Evolutionary conservation across 2,888 invertebrate species (phyloP).

Genomic region (Agapetus fuscipes): DNA sequence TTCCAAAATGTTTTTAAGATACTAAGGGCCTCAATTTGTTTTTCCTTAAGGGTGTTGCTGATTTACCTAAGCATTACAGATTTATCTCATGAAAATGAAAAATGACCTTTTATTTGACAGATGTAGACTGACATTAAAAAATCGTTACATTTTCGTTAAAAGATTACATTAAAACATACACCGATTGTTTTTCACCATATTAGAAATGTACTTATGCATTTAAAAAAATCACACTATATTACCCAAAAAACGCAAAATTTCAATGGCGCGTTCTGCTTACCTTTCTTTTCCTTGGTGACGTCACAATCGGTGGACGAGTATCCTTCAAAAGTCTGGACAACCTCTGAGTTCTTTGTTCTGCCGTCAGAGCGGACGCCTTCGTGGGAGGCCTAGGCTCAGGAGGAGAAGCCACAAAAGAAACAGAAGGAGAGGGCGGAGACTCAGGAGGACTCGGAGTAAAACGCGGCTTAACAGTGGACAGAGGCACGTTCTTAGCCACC

Average conservation of each 20-base stretch:
- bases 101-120: neutral
- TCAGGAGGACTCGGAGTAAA: constrained; percentile 34
- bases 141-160: too few species aligned
- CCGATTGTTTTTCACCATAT: too few species aligned
- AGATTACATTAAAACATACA: too few species aligned
- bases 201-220: too few species aligned
- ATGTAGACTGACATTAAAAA: too few species aligned
- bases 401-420: constrained; percentile 18
- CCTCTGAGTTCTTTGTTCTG: constrained; percentile 58
- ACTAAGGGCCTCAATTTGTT: too few species aligned
- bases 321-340: constrained; percentile 58
- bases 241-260: too few species aligned
- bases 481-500: constrained; percentile 60
- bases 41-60: too few species aligned
- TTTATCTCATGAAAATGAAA: neutral
- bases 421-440: constrained; percentile 13
- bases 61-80: neutral
- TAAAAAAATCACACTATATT: too few species aligned
- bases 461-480: constrained; percentile 58
- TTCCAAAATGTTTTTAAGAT: too few species aligned
- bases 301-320: constrained; percentile 48
- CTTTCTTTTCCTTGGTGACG: constrained; percentile 14
- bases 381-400: constrained; percentile 26
- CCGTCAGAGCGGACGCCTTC: constrained; percentile 49
- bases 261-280: too few species aligned